These are phyloP conservation scores for Sebastes fasciatus DNA, from an alignment of 2,113 vertebrate genomes.

Conservation along the genomic window DNA sequence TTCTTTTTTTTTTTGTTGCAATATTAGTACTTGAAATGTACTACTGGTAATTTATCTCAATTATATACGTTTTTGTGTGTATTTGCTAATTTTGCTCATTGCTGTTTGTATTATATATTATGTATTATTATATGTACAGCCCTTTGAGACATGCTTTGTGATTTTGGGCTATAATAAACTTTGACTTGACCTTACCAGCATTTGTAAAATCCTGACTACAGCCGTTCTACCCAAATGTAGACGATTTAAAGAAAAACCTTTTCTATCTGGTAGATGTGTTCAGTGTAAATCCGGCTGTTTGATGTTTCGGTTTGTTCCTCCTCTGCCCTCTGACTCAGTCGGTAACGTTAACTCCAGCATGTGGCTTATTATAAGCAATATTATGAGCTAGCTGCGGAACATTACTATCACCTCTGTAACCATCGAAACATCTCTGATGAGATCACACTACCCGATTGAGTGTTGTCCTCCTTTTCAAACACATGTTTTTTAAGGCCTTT, in stretches of 20 bases:
- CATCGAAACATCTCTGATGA: background rate
- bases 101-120: no score
- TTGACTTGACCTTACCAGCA: background rate
- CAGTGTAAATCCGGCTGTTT: background rate
- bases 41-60: no score
- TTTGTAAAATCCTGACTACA: background rate
- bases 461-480: background rate
- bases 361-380: background rate
- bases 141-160: no score
- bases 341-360: constrained; percentile 9
- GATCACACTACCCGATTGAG: background rate
- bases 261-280: background rate
- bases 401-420: background rate
- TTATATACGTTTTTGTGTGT: no score
- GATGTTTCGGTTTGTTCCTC: constrained; percentile 11
- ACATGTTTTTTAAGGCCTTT: background rate
- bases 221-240: background rate
- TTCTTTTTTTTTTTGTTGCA: background rate
- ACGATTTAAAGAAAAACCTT: background rate
- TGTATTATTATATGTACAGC: no score
- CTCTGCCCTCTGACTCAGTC: constrained; percentile 9
- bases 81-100: no score
- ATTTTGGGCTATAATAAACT: no score
- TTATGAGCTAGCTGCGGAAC: constrained; percentile 5
- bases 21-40: no score